Evolutionary conservation across 1,140 invertebrate species (phyloP).

Genomic region (Zaprionus gabonicus): DNA sequence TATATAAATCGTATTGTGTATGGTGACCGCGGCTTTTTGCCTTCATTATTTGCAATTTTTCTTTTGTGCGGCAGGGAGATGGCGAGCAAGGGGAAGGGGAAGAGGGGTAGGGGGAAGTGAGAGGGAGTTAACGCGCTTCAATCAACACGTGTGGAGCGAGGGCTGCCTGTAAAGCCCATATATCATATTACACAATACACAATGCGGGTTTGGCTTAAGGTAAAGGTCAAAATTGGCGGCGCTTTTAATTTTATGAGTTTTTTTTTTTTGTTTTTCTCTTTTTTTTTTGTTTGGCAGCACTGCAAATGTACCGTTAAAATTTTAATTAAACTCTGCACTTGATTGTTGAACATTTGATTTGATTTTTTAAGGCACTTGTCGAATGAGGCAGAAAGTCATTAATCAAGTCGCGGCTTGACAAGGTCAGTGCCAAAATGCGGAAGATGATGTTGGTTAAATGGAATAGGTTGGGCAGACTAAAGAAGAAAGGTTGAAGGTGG

Average conservation of each 20-base stretch:
- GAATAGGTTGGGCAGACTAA: background rate
- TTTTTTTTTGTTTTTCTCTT: background rate
- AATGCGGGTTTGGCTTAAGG: slow-evolving; percentile 29
- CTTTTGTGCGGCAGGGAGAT: slow-evolving; percentile 22
- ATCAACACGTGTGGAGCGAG: slow-evolving; percentile 62
- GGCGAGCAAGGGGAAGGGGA: no score
- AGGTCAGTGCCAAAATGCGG: slow-evolving; percentile 21
- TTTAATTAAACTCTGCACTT: slow-evolving; percentile 48
- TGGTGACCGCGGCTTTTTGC: slow-evolving; percentile 38
- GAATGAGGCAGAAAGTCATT: background rate
- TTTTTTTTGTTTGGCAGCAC: slow-evolving; percentile 13
- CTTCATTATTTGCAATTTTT: slow-evolving; percentile 58
- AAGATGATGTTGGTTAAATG: slow-evolving; percentile 1
- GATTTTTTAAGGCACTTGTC: slow-evolving; percentile 11
- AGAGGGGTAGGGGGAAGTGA: background rate
- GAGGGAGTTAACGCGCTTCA: slow-evolving; percentile 53
- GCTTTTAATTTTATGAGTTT: background rate
- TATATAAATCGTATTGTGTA: slow-evolving; percentile 22
- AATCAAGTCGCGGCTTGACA: slow-evolving; percentile 11
- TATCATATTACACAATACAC: slow-evolving; percentile 48
- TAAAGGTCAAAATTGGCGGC: slow-evolving; percentile 52
- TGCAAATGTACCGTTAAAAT: slow-evolving; percentile 32
- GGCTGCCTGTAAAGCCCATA: slow-evolving; percentile 15
- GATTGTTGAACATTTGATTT: slow-evolving; percentile 39
- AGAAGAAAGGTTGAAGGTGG: background rate